Base-by-base conservation (phyloP, 2,113 vertebrate genomes). In the Periophthalmodon schlosseri region DNA sequence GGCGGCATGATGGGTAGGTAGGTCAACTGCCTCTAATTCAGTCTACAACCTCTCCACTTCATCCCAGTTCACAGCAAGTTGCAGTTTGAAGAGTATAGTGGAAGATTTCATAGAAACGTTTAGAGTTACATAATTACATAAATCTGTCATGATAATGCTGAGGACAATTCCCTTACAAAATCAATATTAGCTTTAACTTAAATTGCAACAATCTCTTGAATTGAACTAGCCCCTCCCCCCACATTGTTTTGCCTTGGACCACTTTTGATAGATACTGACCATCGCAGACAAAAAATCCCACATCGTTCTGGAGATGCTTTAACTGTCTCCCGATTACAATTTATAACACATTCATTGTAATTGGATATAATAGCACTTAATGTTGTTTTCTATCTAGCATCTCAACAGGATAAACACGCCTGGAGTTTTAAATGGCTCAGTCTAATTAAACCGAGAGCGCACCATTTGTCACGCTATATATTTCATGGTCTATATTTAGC, bases 1-100 rank as follows among this genome's bases (percentile, higher is more conserved):
- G 73, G 87, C 83, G 82, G 70, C 68, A 87, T 79, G 21, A 86
- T 82, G 70, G 81, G 81, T 77, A 91, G 88, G 79, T 91, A 91
- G 90, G 91, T 89, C 91, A 91, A 14, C 85, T 68, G 57, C 50
- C 69, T 52, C 70, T 60, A 15, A 18, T 8, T 65, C 60, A 13
- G 64, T 65, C 77, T 54, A 24, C 78, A 71, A 72, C 65, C 69
- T 78, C 70, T 71, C 60, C 24, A 65, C 83, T 75, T 69, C 28
- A 28, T 83, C 63, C 63, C 69, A 84, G 76, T 75, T 80, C 72
- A 81, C 82, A 85, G 82, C 47, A 86, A 71, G 81, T 88, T 87
- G 80, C 68, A 80, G 68, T 47, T 82, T 83, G 81, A 20, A 23
- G 16, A 44, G 74, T 65, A 75, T 70, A 71, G 54, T 72, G 58